Percentiles rank a stretch among this genome's conserved stretches.
Evolutionary conservation across 2,113 vertebrate species (phyloP).

Genomic region (Camelus bactrianus): DNA sequence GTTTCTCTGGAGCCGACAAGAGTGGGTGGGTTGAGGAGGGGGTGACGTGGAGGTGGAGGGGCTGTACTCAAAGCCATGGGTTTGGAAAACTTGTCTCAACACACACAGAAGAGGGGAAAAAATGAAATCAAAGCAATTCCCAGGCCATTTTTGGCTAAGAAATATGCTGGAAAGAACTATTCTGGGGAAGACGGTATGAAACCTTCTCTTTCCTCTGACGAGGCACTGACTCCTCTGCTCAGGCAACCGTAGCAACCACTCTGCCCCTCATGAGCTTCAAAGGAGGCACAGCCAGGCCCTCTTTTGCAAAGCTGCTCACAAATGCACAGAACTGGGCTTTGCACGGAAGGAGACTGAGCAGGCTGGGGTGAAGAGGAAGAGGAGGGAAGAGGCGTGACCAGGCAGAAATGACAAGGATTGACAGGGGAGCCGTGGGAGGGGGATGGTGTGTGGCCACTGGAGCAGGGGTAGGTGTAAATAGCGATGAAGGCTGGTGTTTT

Average conservation of each 20-base stretch:
- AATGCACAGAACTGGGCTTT: background rate
- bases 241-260: background rate
- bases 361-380: background rate
- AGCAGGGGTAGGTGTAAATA: too few relatives aligned
- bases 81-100: slow-evolving; percentile 37
- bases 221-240: background rate
- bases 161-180: background rate
- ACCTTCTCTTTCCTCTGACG: background rate
- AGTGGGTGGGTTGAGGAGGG: background rate
- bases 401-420: background rate
- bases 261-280: background rate
- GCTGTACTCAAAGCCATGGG: background rate
- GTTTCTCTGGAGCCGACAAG: background rate
- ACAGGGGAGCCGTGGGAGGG: background rate
- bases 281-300: background rate
- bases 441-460: background rate
- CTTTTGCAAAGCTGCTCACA: background rate
- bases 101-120: background rate
- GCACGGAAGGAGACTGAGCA: background rate
- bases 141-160: background rate
- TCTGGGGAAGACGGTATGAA: background rate
- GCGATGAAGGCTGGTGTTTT: background rate
- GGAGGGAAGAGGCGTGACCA: background rate
- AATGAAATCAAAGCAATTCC: background rate
- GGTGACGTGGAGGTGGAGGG: background rate